Evolutionary conservation across 1,140 invertebrate genomes (phyloP).

Genomic region (Phortica variegata): DNA sequence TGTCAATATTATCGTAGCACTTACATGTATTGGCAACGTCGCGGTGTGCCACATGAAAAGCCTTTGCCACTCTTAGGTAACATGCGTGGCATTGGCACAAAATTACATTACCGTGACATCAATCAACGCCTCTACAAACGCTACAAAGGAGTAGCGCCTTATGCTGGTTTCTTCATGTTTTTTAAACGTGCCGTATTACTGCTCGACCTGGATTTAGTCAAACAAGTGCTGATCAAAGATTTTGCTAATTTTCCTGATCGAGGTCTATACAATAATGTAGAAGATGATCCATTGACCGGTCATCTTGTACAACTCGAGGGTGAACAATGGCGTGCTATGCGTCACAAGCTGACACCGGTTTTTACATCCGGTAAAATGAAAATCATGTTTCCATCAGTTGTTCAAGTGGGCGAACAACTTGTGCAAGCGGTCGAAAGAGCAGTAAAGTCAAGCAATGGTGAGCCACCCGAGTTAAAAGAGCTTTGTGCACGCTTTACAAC

Average conservation of each 20-base stretch:
- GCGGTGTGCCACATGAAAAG: constrained; percentile 45
- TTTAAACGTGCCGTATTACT: constrained; percentile 20
- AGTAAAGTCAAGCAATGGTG: constrained; percentile 57
- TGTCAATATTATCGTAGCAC: constrained; percentile 19
- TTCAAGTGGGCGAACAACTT: constrained; percentile 39
- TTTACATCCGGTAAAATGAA: constrained; percentile 65
- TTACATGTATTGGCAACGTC: constrained; percentile 54
- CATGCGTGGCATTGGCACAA: constrained; percentile 24
- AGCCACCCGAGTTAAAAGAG: constrained; percentile 60
- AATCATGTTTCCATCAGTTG: constrained; percentile 58
- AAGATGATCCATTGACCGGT: constrained; percentile 59
- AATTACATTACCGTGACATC: constrained; percentile 28
- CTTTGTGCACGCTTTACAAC: constrained; percentile 64
- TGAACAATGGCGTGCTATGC: constrained; percentile 60
- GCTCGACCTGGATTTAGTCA: constrained; percentile 39
- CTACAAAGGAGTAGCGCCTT: constrained; percentile 35
- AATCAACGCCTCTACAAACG: constrained; percentile 36
- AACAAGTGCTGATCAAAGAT: constrained; percentile 48
- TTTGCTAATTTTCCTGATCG: constrained; percentile 50
- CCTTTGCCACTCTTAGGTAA: constrained; percentile 47
- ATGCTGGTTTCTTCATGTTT: constrained; percentile 38
- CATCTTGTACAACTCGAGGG: constrained; percentile 59
- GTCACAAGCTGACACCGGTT: constrained; percentile 60
- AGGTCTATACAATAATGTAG: constrained; percentile 58
- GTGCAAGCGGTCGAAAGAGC: constrained; percentile 15